Conservation (phyloP, 2,888 invertebrate genomes). For the Griposia aprilina region DNA sequence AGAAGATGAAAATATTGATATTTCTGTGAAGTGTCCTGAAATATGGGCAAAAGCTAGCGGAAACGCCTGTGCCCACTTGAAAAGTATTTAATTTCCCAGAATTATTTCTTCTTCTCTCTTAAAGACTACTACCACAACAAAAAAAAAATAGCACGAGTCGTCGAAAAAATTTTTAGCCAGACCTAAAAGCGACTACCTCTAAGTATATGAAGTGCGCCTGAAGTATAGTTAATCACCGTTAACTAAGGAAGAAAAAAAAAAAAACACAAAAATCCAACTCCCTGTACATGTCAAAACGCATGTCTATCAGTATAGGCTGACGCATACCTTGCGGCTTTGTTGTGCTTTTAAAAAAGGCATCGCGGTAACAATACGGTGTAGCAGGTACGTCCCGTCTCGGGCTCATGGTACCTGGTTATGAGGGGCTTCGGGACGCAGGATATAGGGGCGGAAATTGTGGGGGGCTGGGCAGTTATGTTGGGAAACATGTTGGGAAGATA, state of each 20-base stretch:
- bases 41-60: not conserved
- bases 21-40: not conserved
- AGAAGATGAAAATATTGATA: not conserved
- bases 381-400: slow-evolving; percentile 74
- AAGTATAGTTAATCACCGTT: not conserved
- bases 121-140: not conserved
- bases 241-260: not conserved
- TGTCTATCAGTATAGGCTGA: slow-evolving; percentile 81
- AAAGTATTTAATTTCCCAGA: not conserved
- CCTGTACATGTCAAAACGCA: slow-evolving; percentile 74
- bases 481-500: slow-evolving; percentile 1
- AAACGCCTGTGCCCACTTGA: not conserved
- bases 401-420: slow-evolving; percentile 76
- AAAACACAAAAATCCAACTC: not conserved
- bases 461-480: slow-evolving; percentile 4
- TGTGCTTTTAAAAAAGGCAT: slow-evolving; percentile 86
- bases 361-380: slow-evolving; percentile 81
- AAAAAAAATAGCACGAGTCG: not conserved
- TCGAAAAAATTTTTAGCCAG: not conserved
- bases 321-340: slow-evolving; percentile 88
- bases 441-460: slow-evolving; percentile 37
- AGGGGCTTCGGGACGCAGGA: slow-evolving; percentile 45
- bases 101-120: not conserved
- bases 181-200: not conserved
- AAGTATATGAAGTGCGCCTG: not conserved